Conservation (phyloP, 1,140 invertebrate species). For the Cylas formicarius region DNA sequence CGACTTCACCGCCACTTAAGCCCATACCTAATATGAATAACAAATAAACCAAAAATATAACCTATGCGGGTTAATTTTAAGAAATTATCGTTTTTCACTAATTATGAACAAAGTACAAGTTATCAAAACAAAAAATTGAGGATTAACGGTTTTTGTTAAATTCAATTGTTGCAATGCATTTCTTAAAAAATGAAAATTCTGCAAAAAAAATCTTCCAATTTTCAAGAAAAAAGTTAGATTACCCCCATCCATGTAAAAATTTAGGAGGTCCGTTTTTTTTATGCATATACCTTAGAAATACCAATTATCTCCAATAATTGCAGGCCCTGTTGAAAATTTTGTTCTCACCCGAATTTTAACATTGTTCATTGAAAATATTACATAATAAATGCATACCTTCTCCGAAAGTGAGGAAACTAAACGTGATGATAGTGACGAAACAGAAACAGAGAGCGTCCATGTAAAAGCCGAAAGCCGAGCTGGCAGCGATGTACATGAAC, state of each 20-base stretch:
- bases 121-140: no score
- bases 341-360: no score
- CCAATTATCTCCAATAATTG: no score
- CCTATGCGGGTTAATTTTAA: no score
- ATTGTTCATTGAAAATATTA: neutral
- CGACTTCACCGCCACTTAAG: conserved; percentile 48
- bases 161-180: no score
- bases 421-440: conserved; percentile 30
- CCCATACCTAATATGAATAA: conserved; percentile 21
- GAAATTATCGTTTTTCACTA: no score
- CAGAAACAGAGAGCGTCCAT: conserved; percentile 31
- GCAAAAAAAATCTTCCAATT: conserved; percentile 2
- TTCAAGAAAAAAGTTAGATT: neutral
- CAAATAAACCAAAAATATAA: neutral
- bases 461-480: conserved; percentile 30
- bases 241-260: no score
- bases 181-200: no score
- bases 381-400: conserved; percentile 30
- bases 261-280: no score
- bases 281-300: no score
- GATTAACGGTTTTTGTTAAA: neutral
- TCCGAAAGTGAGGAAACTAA: conserved; percentile 33
- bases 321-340: no score
- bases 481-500: conserved; percentile 50
- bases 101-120: no score